Conservation (phyloP, 2,888 invertebrate genomes). For the Oligia strigilis region DNA sequence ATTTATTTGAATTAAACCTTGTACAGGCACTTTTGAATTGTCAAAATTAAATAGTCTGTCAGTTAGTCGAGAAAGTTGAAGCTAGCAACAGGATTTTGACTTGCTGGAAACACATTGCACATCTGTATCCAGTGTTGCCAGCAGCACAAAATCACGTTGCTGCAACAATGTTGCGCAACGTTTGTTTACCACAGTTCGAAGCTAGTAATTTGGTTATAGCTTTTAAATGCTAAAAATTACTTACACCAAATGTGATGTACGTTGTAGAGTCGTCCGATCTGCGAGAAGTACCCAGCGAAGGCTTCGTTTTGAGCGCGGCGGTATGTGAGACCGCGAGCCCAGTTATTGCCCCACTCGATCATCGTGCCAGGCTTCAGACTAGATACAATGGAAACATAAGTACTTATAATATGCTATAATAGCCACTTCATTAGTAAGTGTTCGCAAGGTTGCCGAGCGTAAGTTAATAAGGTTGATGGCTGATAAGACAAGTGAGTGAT, state of each 20-base stretch:
- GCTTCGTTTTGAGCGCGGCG: conserved; percentile 98
- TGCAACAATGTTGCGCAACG: neutral
- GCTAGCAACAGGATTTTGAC: neutral
- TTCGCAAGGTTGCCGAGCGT: neutral
- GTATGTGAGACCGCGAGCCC: conserved; percentile 98
- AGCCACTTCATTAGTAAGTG: neutral
- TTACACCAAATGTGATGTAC: conserved; percentile 99
- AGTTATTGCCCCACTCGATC: conserved; percentile 99
- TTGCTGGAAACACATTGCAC: neutral
- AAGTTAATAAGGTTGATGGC: conserved; percentile 3
- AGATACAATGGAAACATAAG: conserved; percentile 71
- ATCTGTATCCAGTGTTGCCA: neutral
- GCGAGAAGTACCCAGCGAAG: conserved; percentile 99
- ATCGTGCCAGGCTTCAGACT: conserved; percentile 99
- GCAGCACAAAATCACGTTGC: neutral
- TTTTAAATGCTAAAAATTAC: conserved; percentile 78
- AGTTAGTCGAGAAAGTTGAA: too few relatives aligned
- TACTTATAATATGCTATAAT: neutral
- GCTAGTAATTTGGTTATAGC: too few relatives aligned
- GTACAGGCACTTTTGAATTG: too few relatives aligned
- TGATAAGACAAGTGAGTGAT: neutral
- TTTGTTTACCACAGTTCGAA: neutral
- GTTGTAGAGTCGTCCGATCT: conserved; percentile 98
- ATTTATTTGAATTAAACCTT: too few relatives aligned
- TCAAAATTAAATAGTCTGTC: too few relatives aligned